Evolutionary conservation across 35 echinoderm and acorn worm species (phyloP).

Genomic region (Hemicentrotus pulcherrimus): DNA sequence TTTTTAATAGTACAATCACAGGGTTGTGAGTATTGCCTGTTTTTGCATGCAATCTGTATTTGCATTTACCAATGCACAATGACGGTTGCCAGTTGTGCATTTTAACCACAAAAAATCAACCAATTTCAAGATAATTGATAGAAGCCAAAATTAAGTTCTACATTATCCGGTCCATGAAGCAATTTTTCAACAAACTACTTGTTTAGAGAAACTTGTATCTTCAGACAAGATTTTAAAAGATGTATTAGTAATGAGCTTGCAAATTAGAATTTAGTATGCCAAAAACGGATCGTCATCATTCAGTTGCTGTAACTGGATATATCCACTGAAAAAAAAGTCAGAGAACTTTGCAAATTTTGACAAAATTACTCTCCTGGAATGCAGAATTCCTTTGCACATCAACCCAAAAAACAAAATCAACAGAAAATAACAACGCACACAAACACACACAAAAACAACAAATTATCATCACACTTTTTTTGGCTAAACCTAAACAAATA

Average conservation of each 20-base stretch:
- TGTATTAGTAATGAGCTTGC: neutral
- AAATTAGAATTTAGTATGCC: neutral
- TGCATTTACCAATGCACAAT: too few relatives aligned
- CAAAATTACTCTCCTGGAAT: conserved; percentile 24
- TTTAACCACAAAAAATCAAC: too few relatives aligned
- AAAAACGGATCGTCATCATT: neutral
- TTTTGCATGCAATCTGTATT: too few relatives aligned
- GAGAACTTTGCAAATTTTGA: neutral
- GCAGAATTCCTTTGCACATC: conserved; percentile 46
- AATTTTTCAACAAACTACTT: neutral
- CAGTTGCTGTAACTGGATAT: neutral
- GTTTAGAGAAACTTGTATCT: neutral
- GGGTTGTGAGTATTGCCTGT: neutral
- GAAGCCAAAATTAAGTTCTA: neutral
- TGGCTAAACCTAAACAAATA: neutral
- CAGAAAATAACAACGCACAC: conserved; percentile 13
- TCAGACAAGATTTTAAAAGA: neutral
- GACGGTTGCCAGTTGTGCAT: too few relatives aligned
- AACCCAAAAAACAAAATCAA: conserved; percentile 47
- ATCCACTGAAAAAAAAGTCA: neutral
- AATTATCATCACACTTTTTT: conserved; percentile 5
- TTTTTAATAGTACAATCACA: neutral
- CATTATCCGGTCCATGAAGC: too few relatives aligned
- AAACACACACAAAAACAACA: conserved; percentile 26
- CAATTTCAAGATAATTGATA: too few relatives aligned